A percentile compares a stretch with the other conserved stretches of the same genome.
Conservation (phyloP, 2,113 vertebrate species). For the Hydrolagus affinis region DNA sequence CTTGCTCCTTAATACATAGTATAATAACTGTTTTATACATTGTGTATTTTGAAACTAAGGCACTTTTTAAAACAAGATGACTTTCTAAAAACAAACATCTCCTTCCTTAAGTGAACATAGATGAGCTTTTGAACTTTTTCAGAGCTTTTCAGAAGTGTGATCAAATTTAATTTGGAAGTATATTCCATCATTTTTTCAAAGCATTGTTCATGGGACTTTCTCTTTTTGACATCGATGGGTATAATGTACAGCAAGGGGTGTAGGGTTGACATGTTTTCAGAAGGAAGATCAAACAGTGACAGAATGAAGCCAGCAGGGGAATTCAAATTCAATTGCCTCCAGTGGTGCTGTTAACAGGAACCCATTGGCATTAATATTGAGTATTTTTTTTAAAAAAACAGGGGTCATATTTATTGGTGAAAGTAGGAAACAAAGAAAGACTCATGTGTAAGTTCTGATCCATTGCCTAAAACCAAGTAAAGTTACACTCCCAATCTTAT, state of each 20-base stretch:
- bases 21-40: not conserved
- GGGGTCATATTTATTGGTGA: not conserved
- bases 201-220: not conserved
- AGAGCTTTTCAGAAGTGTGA: not conserved
- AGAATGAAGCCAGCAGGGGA: not conserved
- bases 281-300: not conserved
- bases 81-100: not conserved
- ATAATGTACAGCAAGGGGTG: not conserved
- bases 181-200: not conserved
- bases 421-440: not conserved
- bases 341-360: not conserved
- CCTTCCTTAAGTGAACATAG: not conserved
- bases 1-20: not conserved
- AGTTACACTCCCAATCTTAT: not conserved
- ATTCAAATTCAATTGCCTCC: not conserved
- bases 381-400: not conserved
- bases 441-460: not conserved
- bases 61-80: not conserved
- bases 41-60: not conserved
- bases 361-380: not conserved
- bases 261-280: not conserved
- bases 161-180: not conserved
- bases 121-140: not conserved
- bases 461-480: not conserved
- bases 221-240: not conserved